Base-by-base conservation (phyloP, 2,888 invertebrate species). In the Drosophila fungiperda region DNA sequence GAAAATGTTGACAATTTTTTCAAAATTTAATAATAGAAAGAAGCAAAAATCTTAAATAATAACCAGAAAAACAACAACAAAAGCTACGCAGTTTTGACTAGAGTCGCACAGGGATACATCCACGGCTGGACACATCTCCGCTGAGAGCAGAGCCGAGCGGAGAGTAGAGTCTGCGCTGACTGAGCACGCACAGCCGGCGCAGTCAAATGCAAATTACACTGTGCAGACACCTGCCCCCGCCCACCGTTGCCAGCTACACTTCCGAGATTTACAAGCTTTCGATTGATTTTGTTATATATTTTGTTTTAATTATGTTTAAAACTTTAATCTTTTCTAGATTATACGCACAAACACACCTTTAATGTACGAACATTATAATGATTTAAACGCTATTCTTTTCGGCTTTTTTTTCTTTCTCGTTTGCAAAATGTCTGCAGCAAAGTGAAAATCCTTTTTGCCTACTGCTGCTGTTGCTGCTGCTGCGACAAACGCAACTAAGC, bases 91-190 rank as follows among this genome's bases (percentile, higher is more conserved):
- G 50, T 63, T 70, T 62, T 63, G 52, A 52, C 68, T 76, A 60
- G 50, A 48, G 42, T 54, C 72, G 71, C 83, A 76, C 55, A 74
- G 74, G 76, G 84, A 72, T 82, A 86, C 89, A 78, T 86, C 83
- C 84, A 76, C 87, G 74, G 74, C 80, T 72, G 80, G 83, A 85
- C 85, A 76, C 50, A 59, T 70, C 70, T 68, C 64, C 50, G 59
- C 26, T 38, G 59, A 73, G 57, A 73, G 73, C 58, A 38, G 45
- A 45, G 20, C 40, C 8, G 40, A 33, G 33, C 38, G 48, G 54
- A 60, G 69, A 17, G 57, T 52, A 67, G 80, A 62, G 79, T 75
- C 68, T 74, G 75, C 74, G 75, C 75, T 62, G 50, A 59, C 68
- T 59, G 50, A 32, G 38, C 15, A 42, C 48, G 49, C 52, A 63